Evolutionary conservation across 2,888 invertebrate species (phyloP).

Genomic region (Hirtodrosophila trivittata): DNA sequence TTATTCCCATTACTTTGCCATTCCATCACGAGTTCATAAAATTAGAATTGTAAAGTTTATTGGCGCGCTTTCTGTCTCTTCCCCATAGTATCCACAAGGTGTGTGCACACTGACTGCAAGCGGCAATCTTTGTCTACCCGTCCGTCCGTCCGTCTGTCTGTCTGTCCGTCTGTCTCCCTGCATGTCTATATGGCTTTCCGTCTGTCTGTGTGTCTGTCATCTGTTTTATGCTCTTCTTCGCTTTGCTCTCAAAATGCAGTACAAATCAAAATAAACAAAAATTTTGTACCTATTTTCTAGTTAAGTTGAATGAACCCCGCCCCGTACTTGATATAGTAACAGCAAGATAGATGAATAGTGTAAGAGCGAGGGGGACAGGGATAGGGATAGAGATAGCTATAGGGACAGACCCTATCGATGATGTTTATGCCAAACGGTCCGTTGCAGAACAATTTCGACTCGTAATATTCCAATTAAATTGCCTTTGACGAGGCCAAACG

Average conservation of each 20-base stretch:
- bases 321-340: neutral
- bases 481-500: slow-evolving; percentile 28
- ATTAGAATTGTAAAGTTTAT: slow-evolving; percentile 57
- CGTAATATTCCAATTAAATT: too few species aligned
- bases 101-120: slow-evolving; percentile 31
- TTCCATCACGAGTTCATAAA: slow-evolving; percentile 46
- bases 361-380: neutral
- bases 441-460: slow-evolving; percentile 10
- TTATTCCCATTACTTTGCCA: slow-evolving; percentile 15
- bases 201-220: neutral
- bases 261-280: slow-evolving; percentile 55
- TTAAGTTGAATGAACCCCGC: slow-evolving; percentile 51
- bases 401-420: neutral
- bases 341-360: too few species aligned
- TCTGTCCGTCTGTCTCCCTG: too few species aligned
- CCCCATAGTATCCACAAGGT: slow-evolving; percentile 35
- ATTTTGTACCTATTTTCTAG: slow-evolving; percentile 31
- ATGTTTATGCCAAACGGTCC: neutral
- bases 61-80: slow-evolving; percentile 56
- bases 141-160: too few species aligned
- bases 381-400: too few species aligned
- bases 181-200: neutral
- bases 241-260: slow-evolving; percentile 27
- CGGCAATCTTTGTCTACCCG: slow-evolving; percentile 23
- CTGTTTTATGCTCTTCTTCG: slow-evolving; percentile 10